Conservation (phyloP, 2,113 vertebrate species). For the Crotalus horridus region DNA sequence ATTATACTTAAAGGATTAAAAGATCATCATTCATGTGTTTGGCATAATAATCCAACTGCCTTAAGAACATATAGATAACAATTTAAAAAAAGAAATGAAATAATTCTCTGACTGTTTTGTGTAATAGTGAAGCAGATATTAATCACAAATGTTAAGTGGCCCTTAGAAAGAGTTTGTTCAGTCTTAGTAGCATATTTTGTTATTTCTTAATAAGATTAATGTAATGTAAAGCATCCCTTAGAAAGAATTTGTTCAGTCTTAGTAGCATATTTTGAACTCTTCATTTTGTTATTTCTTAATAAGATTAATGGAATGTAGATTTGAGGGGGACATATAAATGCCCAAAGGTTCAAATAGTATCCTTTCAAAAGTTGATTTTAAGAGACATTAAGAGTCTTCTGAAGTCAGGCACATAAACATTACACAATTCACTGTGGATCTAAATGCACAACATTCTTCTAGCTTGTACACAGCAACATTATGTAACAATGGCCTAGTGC, state of each 20-base stretch:
- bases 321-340: neutral
- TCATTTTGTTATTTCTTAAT: neutral
- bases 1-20: constrained; percentile 35
- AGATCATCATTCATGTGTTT: constrained; percentile 25
- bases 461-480: neutral
- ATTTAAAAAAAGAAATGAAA: neutral
- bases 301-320: neutral
- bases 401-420: neutral
- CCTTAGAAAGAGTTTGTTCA: neutral
- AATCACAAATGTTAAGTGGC: neutral
- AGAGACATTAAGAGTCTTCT: neutral
- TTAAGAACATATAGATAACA: constrained; percentile 33
- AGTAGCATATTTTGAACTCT: neutral
- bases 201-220: neutral
- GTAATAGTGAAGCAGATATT: neutral
- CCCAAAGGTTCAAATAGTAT: neutral
- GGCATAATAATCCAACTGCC: constrained; percentile 26
- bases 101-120: neutral
- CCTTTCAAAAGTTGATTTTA: neutral
- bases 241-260: neutral
- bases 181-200: neutral
- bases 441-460: neutral
- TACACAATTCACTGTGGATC: neutral
- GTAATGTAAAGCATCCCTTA: neutral
- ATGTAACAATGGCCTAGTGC: neutral